A percentile compares a stretch with the other conserved stretches of the same genome.
Evolutionary conservation across 2,113 vertebrate species (phyloP).

Genomic region (Morone saxatilis): DNA sequence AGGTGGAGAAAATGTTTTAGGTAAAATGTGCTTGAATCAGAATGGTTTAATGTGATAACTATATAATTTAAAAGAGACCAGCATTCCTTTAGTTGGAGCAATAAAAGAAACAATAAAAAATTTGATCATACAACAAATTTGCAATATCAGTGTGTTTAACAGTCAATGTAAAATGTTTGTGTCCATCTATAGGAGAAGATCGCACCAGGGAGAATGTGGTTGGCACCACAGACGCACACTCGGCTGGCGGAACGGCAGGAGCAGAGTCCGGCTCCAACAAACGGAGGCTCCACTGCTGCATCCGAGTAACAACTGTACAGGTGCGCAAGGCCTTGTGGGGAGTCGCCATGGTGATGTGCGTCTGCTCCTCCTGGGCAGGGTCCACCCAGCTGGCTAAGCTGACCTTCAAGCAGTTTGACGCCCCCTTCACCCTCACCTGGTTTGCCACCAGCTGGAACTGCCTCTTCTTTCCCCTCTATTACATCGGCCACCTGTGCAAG

Average conservation of each 20-base stretch:
- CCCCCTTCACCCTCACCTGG: constrained; percentile 96
- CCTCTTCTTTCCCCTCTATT: constrained; percentile 96
- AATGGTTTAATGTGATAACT: not conserved
- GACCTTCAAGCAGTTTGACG: constrained; percentile 92
- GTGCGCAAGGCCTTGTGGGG: constrained; percentile 91
- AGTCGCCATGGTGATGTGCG: constrained; percentile 91
- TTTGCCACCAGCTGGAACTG: constrained; percentile 98
- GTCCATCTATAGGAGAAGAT: constrained; percentile 88
- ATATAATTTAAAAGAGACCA: too few species aligned
- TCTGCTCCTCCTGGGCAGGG: constrained; percentile 94
- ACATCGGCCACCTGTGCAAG: constrained; percentile 92
- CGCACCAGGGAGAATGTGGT: constrained; percentile 87
- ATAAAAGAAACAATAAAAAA: too few species aligned
- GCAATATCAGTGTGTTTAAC: not conserved
- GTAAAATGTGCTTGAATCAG: not conserved
- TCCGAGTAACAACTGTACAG: constrained; percentile 86
- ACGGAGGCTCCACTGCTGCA: constrained; percentile 83
- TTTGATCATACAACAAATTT: not conserved
- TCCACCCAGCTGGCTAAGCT: constrained; percentile 95
- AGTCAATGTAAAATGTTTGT: not conserved
- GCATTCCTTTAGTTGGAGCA: not conserved
- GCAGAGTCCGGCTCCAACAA: constrained; percentile 78
- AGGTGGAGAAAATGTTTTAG: too few species aligned
- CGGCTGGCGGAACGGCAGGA: constrained; percentile 78
- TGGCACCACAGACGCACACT: constrained; percentile 86